Evolutionary conservation across 2,888 invertebrate genomes (phyloP).

Genomic region (Rotaria sp.): DNA sequence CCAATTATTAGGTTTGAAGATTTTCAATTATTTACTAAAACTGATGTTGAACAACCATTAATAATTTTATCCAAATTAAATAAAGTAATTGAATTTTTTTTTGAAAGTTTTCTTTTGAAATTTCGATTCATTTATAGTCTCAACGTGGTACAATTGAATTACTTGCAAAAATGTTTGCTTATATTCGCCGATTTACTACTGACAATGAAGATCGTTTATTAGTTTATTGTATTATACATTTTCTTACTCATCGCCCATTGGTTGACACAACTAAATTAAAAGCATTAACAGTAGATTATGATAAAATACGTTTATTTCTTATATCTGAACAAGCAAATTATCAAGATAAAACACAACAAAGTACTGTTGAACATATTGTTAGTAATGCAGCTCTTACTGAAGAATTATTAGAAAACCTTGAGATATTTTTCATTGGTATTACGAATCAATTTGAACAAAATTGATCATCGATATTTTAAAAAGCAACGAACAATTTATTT

Average conservation of each 20-base stretch:
- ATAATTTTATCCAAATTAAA: neutral
- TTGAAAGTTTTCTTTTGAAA: neutral
- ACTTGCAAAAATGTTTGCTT: neutral
- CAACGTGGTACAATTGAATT: neutral
- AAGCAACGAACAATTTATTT: neutral
- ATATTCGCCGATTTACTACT: neutral
- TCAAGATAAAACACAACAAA: neutral
- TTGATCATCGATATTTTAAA: neutral
- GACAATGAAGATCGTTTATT: neutral
- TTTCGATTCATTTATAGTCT: neutral
- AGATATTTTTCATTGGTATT: neutral
- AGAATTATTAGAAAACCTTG: neutral
- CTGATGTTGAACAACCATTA: neutral
- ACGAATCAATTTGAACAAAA: neutral
- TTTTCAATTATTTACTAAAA: neutral
- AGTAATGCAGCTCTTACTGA: neutral
- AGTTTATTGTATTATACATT: neutral
- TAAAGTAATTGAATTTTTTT: neutral
- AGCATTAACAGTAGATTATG: neutral
- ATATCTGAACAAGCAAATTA: neutral
- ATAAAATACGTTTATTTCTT: neutral
- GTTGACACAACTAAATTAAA: neutral
- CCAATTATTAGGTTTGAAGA: neutral
- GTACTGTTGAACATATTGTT: neutral
- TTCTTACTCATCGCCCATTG: neutral